Evolutionary conservation across 1,140 invertebrate species (phyloP).

Genomic region (Microplitis demolitor): DNA sequence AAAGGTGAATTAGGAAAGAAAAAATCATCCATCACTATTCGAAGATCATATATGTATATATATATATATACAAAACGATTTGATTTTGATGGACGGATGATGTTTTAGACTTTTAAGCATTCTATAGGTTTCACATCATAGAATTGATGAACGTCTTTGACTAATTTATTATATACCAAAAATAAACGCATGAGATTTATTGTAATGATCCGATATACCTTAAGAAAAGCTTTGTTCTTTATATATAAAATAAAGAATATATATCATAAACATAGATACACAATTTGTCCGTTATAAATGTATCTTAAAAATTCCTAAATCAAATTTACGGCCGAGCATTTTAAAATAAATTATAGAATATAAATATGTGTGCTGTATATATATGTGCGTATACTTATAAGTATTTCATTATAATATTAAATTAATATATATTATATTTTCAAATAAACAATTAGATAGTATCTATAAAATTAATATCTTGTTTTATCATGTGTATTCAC

Average conservation of each 20-base stretch:
- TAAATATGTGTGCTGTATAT: background rate
- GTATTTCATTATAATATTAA: too few relatives aligned
- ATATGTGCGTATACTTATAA: too few relatives aligned
- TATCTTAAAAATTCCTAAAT: too few relatives aligned
- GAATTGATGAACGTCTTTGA: constrained; percentile 59
- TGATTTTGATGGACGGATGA: constrained; percentile 49
- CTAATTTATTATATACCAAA: constrained; percentile 55
- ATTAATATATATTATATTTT: background rate
- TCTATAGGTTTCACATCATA: constrained; percentile 47
- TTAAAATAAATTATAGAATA: background rate
- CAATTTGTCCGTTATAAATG: too few relatives aligned
- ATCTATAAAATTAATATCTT: background rate
- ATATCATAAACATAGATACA: too few relatives aligned
- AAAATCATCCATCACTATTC: constrained; percentile 57
- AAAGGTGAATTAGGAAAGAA: constrained; percentile 34
- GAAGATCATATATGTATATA: background rate
- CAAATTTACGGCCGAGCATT: too few relatives aligned
- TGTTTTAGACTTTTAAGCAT: constrained; percentile 45
- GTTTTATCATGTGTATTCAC: background rate
- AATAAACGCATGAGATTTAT: constrained; percentile 54
- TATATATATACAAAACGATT: constrained; percentile 9
- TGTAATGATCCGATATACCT: constrained; percentile 40
- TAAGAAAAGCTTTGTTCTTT: constrained; percentile 12
- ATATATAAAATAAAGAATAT: too few relatives aligned
- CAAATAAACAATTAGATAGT: background rate